A percentile compares a stretch with the other conserved stretches of the same genome.
These are phyloP conservation scores for Amitus sp. DNA, from an alignment of 2,888 invertebrate genomes.

Conservation along the genomic window DNA sequence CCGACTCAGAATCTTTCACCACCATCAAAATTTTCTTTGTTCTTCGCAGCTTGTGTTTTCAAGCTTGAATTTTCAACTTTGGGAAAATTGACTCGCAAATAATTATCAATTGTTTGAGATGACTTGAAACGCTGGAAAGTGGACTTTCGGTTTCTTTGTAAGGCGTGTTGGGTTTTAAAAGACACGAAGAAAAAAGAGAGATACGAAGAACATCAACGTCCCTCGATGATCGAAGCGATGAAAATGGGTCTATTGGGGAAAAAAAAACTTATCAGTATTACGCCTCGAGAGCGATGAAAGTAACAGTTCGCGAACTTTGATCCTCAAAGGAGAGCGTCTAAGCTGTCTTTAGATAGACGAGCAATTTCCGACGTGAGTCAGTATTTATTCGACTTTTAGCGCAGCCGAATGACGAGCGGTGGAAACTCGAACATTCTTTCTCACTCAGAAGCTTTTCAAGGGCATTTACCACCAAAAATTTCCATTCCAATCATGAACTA, in stretches of 20 bases:
- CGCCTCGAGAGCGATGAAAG: not conserved
- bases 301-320: slow-evolving; percentile 17
- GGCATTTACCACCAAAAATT: too few species aligned
- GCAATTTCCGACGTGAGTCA: slow-evolving; percentile 50
- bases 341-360: slow-evolving; percentile 50
- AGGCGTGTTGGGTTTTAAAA: too few species aligned
- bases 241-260: not conserved
- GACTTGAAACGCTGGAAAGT: too few species aligned
- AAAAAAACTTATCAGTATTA: slow-evolving; percentile 4
- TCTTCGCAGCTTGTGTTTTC: too few species aligned
- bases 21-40: too few species aligned
- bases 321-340: slow-evolving; percentile 30
- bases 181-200: slow-evolving; percentile 33
- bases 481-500: too few species aligned
- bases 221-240: slow-evolving; percentile 35
- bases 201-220: slow-evolving; percentile 18
- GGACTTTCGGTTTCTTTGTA: too few species aligned
- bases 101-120: too few species aligned
- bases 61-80: slow-evolving; percentile 38
- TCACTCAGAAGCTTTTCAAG: too few species aligned
- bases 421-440: slow-evolving; percentile 24
- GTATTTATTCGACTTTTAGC: slow-evolving; percentile 50
- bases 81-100: too few species aligned
- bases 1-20: too few species aligned
- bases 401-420: slow-evolving; percentile 29